Percentiles rank a stretch among this genome's conserved stretches.
These are phyloP conservation scores for Lasioglossum zephyrum DNA, from an alignment of 2,888 invertebrate species.

Conservation along the genomic window DNA sequence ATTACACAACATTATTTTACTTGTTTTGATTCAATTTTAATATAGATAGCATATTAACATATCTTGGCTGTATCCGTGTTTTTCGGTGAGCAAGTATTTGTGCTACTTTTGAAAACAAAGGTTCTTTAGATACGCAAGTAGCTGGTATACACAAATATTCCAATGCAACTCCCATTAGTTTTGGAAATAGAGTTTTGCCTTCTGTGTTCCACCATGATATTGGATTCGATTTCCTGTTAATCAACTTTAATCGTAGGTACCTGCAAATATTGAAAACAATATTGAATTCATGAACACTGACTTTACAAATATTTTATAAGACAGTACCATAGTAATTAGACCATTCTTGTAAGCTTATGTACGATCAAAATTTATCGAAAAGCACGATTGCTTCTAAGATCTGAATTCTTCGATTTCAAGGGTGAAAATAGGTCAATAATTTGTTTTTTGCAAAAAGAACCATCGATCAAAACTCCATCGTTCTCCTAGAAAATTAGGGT, in stretches of 20 bases:
- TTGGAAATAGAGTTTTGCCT: background rate
- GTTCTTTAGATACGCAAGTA: background rate
- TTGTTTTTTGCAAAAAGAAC: too few relatives aligned
- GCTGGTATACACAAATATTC: slow-evolving; percentile 19
- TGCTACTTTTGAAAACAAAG: background rate
- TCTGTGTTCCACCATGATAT: slow-evolving; percentile 22
- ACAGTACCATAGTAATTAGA: background rate
- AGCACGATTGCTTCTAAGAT: too few relatives aligned
- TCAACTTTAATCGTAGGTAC: slow-evolving; percentile 1
- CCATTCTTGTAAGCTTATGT: too few relatives aligned
- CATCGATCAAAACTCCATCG: too few relatives aligned
- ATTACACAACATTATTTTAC: background rate
- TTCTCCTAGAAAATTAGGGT: too few relatives aligned
- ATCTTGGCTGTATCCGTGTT: background rate
- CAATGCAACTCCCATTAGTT: background rate
- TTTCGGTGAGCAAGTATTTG: background rate
- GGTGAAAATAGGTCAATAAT: too few relatives aligned
- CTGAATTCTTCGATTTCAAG: too few relatives aligned
- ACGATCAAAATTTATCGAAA: too few relatives aligned
- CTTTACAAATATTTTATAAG: background rate
- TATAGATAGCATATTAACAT: background rate
- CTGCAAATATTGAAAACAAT: background rate
- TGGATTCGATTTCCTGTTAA: slow-evolving; percentile 8
- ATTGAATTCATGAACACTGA: background rate
- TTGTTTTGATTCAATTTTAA: background rate